phyloP scores from a whole-genome alignment of 2,797 vertebrate species.

The Amblyraja radiata region DNA sequence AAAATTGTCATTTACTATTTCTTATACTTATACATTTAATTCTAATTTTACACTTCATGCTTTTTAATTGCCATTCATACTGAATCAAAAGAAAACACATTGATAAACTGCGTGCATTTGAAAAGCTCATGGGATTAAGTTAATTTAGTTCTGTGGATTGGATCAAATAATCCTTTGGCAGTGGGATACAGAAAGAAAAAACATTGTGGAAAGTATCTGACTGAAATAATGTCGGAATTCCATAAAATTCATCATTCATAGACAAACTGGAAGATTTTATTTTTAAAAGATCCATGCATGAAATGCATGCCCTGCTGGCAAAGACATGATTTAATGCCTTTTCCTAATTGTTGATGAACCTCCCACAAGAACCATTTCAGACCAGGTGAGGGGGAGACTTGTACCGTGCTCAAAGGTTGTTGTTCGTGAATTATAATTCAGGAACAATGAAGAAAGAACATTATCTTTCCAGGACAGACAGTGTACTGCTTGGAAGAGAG shows the following conservation, averaged over 20 bases:
- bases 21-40: background rate
- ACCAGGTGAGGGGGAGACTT: too few relatives aligned
- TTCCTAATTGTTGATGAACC: too few relatives aligned
- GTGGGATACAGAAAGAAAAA: background rate
- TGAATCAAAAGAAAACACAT: background rate
- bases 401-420: too few relatives aligned
- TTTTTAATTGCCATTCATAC: background rate
- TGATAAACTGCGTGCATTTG: background rate
- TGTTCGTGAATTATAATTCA: too few relatives aligned
- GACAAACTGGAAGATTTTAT: background rate
- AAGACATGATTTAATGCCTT: too few relatives aligned
- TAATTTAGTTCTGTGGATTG: background rate
- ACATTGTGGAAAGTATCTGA: background rate
- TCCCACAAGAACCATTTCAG: too few relatives aligned
- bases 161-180: background rate
- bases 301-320: too few relatives aligned
- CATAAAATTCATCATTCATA: background rate
- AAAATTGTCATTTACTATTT: background rate
- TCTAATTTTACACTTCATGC: background rate
- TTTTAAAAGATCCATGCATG: too few relatives aligned
- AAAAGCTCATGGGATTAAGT: conserved; percentile 1
- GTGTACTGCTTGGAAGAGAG: too few relatives aligned
- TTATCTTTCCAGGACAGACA: too few relatives aligned
- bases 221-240: background rate
- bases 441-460: too few relatives aligned